phyloP scores from a whole-genome alignment of 2,797 vertebrate genomes.

The Bucorvus abyssinicus region DNA sequence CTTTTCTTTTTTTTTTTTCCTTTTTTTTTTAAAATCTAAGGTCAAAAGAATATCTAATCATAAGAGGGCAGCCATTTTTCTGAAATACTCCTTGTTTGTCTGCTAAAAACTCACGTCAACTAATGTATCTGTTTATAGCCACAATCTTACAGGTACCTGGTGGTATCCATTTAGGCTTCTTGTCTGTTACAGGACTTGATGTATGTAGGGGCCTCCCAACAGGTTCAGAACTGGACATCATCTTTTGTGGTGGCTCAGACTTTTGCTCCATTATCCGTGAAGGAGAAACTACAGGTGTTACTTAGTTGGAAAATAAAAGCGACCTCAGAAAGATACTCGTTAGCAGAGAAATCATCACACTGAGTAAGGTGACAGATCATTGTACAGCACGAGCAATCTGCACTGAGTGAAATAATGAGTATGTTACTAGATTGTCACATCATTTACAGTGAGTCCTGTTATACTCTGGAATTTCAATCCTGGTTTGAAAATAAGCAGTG shows the following conservation, averaged over 20 bases:
- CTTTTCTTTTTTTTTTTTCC: neutral
- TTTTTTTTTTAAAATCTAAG: neutral
- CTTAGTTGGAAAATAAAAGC: slow-evolving; percentile 25
- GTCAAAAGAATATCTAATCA: neutral
- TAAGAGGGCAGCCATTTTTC: neutral
- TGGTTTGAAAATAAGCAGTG: neutral
- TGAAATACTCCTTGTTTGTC: neutral
- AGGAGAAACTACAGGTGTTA: slow-evolving; percentile 31
- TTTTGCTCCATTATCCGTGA: slow-evolving; percentile 39
- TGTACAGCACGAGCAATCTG: neutral
- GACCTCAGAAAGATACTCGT: neutral
- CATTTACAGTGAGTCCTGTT: neutral
- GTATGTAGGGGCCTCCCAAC: slow-evolving; percentile 60
- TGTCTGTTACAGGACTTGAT: slow-evolving; percentile 74
- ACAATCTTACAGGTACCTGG: slow-evolving; percentile 79
- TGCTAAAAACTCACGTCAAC: neutral
- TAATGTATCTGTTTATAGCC: neutral
- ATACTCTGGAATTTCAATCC: neutral
- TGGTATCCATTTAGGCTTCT: slow-evolving; percentile 86
- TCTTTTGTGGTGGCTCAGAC: slow-evolving; percentile 25
- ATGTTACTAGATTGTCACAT: neutral
- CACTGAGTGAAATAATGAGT: neutral
- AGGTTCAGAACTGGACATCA: slow-evolving; percentile 27
- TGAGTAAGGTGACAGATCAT: neutral
- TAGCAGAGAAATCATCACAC: neutral